Conservation (phyloP, 2,113 vertebrate genomes). For the Maccullochella peelii region DNA sequence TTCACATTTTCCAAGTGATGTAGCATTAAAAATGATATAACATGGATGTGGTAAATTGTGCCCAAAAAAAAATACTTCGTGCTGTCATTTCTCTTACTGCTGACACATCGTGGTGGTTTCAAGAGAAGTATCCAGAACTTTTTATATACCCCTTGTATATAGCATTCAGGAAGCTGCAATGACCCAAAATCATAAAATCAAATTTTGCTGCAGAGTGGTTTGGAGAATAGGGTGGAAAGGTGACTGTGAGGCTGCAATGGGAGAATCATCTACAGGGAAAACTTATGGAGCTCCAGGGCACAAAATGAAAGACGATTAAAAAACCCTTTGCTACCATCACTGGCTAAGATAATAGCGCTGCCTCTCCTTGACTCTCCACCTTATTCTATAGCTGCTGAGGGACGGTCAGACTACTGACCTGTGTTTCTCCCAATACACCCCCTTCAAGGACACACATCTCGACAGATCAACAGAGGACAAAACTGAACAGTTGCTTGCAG, state of each 20-base stretch:
- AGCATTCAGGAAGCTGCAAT: constrained; percentile 27
- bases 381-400: constrained; percentile 24
- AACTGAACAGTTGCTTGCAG: constrained; percentile 35
- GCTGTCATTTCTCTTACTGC: constrained; percentile 17
- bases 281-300: constrained; percentile 12
- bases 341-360: constrained; percentile 11
- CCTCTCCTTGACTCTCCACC: constrained; percentile 16
- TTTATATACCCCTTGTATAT: constrained; percentile 33
- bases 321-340: constrained; percentile 4
- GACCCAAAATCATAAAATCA: constrained; percentile 52
- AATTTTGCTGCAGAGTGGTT: constrained; percentile 38
- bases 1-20: constrained; percentile 15
- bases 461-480: constrained; percentile 27
- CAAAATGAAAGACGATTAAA: constrained; percentile 44
- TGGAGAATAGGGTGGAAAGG: constrained; percentile 30
- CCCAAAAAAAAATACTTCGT: background rate
- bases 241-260: constrained; percentile 28
- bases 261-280: constrained; percentile 32
- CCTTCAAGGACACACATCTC: constrained; percentile 48
- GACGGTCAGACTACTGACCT: constrained; percentile 45
- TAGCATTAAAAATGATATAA: constrained; percentile 22
- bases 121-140: constrained; percentile 30
- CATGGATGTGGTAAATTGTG: background rate
- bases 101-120: constrained; percentile 25
- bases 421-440: constrained; percentile 20